These are phyloP conservation scores for Cephalopterus ornatus DNA, from an alignment of 2,113 vertebrate genomes.

Conservation along the genomic window DNA sequence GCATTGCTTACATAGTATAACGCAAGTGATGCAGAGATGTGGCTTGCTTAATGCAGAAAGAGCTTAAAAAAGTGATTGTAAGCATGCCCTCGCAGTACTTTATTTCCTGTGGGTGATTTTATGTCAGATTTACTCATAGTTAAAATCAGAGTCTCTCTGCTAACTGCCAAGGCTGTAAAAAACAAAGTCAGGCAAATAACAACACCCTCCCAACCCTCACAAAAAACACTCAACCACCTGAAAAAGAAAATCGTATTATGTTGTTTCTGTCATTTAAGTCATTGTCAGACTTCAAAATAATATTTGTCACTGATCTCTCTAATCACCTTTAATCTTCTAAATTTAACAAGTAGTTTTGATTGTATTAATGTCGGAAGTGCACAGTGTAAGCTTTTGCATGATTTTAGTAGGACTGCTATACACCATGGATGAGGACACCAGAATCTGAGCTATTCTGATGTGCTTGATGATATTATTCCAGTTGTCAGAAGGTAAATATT, in stretches of 20 bases:
- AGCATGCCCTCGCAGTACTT: neutral
- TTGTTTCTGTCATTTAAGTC: neutral
- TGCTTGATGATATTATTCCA: neutral
- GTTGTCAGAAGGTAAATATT: neutral
- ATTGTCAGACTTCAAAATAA: neutral
- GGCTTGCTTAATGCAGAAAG: neutral
- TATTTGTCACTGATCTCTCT: neutral
- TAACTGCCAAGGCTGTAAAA: neutral
- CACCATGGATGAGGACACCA: neutral
- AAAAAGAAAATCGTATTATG: neutral
- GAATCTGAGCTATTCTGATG: neutral
- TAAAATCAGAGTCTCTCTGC: neutral
- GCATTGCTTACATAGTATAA: neutral
- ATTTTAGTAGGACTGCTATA: neutral
- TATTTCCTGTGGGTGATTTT: neutral
- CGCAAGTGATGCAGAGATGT: neutral
- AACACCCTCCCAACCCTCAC: fast-evolving
- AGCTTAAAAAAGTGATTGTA: neutral
- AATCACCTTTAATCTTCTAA: neutral
- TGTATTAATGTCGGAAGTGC: neutral
- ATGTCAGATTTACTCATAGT: neutral
- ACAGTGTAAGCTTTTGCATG: neutral
- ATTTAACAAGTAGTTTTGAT: neutral
- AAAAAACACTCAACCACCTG: neutral
- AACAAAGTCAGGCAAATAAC: neutral